Evolutionary conservation across 2,113 vertebrate species (phyloP).

Genomic region (Butorides virescens): DNA sequence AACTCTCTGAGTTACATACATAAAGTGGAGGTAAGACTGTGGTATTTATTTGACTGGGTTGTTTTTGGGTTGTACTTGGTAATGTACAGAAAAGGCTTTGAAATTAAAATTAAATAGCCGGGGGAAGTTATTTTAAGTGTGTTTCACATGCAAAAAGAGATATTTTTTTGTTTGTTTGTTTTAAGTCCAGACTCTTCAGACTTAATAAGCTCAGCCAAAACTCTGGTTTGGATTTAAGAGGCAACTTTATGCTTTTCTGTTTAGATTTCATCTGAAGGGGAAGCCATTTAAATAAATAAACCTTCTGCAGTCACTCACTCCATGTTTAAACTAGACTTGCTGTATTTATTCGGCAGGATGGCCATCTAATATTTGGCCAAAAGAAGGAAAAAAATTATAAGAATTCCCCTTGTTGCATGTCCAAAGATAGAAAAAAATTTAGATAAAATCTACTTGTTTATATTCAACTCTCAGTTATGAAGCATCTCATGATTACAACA

Average conservation of each 20-base stretch:
- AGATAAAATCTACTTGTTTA: not conserved
- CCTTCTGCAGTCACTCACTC: slow-evolving; percentile 36
- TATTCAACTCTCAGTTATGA: not conserved
- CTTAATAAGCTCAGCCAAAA: slow-evolving; percentile 13
- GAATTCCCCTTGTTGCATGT: not conserved
- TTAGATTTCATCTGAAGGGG: slow-evolving; percentile 57
- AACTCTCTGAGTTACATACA: not conserved
- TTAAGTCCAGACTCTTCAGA: slow-evolving; percentile 19
- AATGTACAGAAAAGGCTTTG: not conserved
- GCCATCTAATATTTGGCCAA: slow-evolving; percentile 1
- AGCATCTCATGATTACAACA: not conserved
- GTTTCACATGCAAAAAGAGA: slow-evolving; percentile 6
- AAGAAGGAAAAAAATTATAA: not conserved
- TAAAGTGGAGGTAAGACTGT: not conserved
- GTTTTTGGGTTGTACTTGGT: not conserved
- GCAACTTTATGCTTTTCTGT: slow-evolving; percentile 34
- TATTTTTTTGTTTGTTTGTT: not conserved
- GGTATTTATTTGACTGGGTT: not conserved
- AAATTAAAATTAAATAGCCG: not conserved
- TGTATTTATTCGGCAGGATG: not conserved
- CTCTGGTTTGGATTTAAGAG: slow-evolving; percentile 11
- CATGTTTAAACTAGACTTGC: slow-evolving; percentile 48
- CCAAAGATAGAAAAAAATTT: not conserved
- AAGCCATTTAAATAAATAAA: slow-evolving; percentile 61
- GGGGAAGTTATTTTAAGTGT: slow-evolving; percentile 24